Conservation (phyloP, 2,888 invertebrate genomes). For the Calameuta pallipes region DNA sequence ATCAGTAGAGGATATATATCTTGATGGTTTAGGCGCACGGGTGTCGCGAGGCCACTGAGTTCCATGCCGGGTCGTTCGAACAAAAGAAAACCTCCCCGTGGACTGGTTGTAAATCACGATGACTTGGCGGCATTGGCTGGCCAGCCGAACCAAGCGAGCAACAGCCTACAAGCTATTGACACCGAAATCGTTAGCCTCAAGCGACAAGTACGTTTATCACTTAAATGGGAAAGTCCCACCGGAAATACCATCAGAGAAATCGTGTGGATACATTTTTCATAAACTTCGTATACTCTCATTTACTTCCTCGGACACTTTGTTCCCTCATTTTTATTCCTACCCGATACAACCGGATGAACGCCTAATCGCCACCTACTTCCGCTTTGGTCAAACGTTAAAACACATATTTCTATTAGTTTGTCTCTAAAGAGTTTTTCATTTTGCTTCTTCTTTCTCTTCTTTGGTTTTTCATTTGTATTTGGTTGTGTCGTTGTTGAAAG, state of each 20-base stretch:
- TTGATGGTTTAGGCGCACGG: constrained; percentile 67
- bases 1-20: neutral
- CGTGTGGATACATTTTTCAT: constrained; percentile 64
- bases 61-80: constrained; percentile 68
- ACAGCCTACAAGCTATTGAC: constrained; percentile 90
- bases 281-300: constrained; percentile 12
- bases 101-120: constrained; percentile 98
- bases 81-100: constrained; percentile 90
- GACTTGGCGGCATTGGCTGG: constrained; percentile 93
- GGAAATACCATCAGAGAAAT: constrained; percentile 25
- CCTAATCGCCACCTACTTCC: neutral
- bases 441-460: neutral
- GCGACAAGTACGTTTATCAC: constrained; percentile 86
- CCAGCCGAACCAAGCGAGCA: constrained; percentile 74
- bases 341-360: neutral
- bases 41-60: constrained; percentile 68
- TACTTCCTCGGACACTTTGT: constrained; percentile 8
- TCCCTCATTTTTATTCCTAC: neutral
- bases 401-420: neutral
- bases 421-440: neutral
- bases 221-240: constrained; percentile 21
- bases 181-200: constrained; percentile 94
- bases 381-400: neutral
- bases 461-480: neutral
- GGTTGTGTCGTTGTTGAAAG: neutral